These are phyloP conservation scores for Gouania willdenowi DNA, from an alignment of 2,797 vertebrate species.

Conservation along the genomic window DNA sequence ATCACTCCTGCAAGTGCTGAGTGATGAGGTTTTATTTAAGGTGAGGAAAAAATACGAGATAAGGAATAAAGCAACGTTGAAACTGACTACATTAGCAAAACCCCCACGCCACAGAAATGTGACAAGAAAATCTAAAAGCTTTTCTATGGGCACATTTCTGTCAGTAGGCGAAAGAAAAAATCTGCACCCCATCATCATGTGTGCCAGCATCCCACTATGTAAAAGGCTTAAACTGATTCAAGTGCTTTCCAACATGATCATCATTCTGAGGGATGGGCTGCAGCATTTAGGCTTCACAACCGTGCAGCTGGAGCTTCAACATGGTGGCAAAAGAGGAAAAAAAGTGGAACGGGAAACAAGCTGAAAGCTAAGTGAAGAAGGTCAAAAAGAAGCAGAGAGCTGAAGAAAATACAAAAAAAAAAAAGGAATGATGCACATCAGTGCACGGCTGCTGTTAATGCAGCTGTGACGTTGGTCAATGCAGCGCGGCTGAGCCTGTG, in stretches of 20 bases:
- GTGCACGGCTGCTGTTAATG: conserved; percentile 63
- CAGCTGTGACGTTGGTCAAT: conserved; percentile 61
- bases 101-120: no score
- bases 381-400: neutral
- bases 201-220: conserved; percentile 32
- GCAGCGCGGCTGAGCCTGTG: conserved; percentile 50
- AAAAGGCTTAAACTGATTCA: conserved; percentile 17
- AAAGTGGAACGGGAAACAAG: conserved; percentile 7
- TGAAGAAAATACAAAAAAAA: conserved; percentile 7
- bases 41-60: no score
- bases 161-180: conserved; percentile 11
- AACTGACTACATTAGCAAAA: no score
- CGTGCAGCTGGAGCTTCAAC: conserved; percentile 26
- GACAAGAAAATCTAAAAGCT: no score
- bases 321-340: neutral
- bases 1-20: no score
- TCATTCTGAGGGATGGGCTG: conserved; percentile 10
- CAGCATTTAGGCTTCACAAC: conserved; percentile 10
- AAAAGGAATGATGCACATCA: conserved; percentile 30
- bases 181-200: neutral
- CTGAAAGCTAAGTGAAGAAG: neutral
- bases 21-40: no score
- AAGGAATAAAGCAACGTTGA: no score
- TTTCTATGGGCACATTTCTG: conserved; percentile 5
- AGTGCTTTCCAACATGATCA: conserved; percentile 16